Evolutionary conservation across 2,888 invertebrate species (phyloP).

Genomic region (Caenorhabditis plicata): DNA sequence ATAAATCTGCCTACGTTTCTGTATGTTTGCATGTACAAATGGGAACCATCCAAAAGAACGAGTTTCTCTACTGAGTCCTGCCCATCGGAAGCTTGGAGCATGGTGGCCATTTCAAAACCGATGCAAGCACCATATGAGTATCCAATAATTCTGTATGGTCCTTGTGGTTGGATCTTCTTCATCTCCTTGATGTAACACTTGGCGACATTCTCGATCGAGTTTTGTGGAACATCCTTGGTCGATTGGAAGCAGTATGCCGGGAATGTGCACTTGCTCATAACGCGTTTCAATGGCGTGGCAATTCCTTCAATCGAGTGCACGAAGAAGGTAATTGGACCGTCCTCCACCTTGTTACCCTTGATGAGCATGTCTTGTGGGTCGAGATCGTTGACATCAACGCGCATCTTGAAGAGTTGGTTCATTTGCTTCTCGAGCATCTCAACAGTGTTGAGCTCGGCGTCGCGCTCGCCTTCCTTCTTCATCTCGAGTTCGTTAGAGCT

Average conservation of each 20-base stretch:
- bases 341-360: constrained; percentile 59
- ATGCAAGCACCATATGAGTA: constrained; percentile 94
- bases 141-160: constrained; percentile 86
- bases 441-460: constrained; percentile 60
- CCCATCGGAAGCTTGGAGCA: constrained; percentile 73
- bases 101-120: constrained; percentile 89
- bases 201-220: constrained; percentile 63
- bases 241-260: constrained; percentile 65
- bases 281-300: constrained; percentile 60
- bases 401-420: constrained; percentile 65
- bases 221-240: constrained; percentile 61
- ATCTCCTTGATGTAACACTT: constrained; percentile 71
- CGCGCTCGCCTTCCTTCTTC: constrained; percentile 61
- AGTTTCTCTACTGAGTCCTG: constrained; percentile 69
- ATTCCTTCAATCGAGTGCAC: constrained; percentile 86
- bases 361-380: constrained; percentile 65
- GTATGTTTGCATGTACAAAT: constrained; percentile 69
- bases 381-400: constrained; percentile 69
- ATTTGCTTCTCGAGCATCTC: constrained; percentile 64
- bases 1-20: constrained; percentile 64
- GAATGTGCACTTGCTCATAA: constrained; percentile 75
- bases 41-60: constrained; percentile 82
- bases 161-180: constrained; percentile 76
- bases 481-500: constrained; percentile 58
- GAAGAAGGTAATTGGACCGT: constrained; percentile 67